Evolutionary conservation across 2,888 invertebrate species (phyloP), one percentile per base, ranked within the genome.

Genomic region (Drosophila limbata): DNA sequence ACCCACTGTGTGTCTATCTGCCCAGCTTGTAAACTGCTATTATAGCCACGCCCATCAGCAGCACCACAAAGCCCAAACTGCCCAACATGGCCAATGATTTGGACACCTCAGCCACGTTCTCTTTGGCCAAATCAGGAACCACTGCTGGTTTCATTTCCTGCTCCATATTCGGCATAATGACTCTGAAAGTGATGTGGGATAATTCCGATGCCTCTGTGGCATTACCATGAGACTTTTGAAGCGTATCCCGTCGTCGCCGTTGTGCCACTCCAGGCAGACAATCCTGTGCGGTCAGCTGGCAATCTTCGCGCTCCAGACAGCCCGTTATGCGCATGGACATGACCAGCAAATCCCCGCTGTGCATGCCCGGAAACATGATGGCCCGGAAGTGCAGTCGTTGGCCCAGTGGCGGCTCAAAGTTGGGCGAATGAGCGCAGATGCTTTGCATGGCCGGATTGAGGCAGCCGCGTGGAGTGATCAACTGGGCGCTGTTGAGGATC

Each of bases 361-460:
- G 92, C 93, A 94, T 94, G 13, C 94, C 94, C 68, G 94, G 94
- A 80, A 95, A 95, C 92, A 94, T 93, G 44, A 94, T 94, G 1
- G 94, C 94, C 53, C 94, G 93, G 72, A 94, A 94, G 45, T 91
- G 90, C 28, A 94, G 73, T 3, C 93, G 90, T 61, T 93, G 93
- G 0, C 92, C 92, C 37, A 94, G 80, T 0, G 94, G 93, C 13
- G 91, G 88, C 42, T 93, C 92, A 55, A 92, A 91, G 21, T 89
- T 84, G 5, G 94, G 93, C 19, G 92, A 88, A 62, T 92, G 91
- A 0, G 93, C 92, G 68, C 94, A 93, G 5, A 94, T 88, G 40
- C 90, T 90, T 40, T 91, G 91, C 92, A 94, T 93, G 17, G 92
- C 89, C 0, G 93, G 92, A 77, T 93, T 93, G 0, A 94, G 85